phyloP scores from a whole-genome alignment of 2,113 vertebrate species.

The Scopus umbretta region DNA sequence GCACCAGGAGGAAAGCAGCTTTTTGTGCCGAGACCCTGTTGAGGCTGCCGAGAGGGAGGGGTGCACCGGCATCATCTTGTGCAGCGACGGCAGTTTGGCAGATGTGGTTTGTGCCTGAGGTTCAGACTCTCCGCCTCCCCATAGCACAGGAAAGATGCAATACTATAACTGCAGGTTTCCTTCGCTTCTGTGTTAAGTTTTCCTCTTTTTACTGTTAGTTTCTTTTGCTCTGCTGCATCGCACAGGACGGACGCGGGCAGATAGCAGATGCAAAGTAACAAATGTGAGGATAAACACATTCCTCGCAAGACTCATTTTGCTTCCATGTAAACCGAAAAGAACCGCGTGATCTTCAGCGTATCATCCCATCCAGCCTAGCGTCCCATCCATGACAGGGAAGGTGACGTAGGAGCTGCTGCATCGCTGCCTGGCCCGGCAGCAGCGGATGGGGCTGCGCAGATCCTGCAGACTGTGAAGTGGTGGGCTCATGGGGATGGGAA shows the following conservation, averaged over 20 bases:
- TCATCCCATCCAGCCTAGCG: not conserved
- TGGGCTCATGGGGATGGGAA: not conserved
- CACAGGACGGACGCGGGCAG: not conserved
- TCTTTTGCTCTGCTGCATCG: not conserved
- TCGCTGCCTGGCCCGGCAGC: not conserved
- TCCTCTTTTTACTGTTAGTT: not conserved
- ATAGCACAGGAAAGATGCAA: not conserved
- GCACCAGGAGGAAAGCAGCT: not conserved
- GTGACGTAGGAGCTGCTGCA: not conserved
- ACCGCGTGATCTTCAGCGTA: fast-evolving
- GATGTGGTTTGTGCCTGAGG: fast-evolving
- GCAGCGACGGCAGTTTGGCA: fast-evolving
- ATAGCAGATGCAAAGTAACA: not conserved
- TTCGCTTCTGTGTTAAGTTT: not conserved
- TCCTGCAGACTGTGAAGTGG: not conserved
- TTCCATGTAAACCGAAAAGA: not conserved
- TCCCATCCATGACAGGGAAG: not conserved
- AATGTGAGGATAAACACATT: not conserved
- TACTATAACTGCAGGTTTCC: too few species aligned
- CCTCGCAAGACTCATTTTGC: not conserved
- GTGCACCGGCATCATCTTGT: fast-evolving
- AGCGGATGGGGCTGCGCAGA: not conserved
- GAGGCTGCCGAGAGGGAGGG: not conserved
- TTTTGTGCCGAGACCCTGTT: not conserved
- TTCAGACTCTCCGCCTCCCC: not conserved